phyloP scores from a whole-genome alignment of 2,888 invertebrate genomes.

The Cotesia congregata region DNA sequence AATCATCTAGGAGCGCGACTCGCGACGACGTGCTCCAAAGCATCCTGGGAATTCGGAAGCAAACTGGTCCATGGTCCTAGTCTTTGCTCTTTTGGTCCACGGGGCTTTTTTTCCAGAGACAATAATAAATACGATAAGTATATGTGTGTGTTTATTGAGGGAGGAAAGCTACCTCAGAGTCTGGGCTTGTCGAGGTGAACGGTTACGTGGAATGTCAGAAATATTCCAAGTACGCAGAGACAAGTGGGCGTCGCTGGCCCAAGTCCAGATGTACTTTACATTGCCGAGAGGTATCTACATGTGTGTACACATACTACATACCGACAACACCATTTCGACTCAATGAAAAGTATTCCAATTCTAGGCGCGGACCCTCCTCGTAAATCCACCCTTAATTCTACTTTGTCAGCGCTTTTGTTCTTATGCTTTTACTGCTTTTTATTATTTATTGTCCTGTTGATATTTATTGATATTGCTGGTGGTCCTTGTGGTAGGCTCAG shows the following conservation, averaged over 20 bases:
- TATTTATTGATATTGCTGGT: background rate
- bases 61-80: conserved; percentile 44
- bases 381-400: conserved; percentile 35
- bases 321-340: conserved; percentile 38
- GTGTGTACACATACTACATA: conserved; percentile 42
- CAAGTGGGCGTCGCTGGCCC: conserved; percentile 64
- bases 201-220: conserved; percentile 61
- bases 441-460: background rate
- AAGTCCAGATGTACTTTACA: conserved; percentile 62
- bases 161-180: conserved; percentile 38
- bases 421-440: background rate
- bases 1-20: conserved; percentile 52
- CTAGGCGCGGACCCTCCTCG: conserved; percentile 25
- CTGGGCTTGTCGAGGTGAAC: conserved; percentile 51
- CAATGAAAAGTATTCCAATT: conserved; percentile 59
- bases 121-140: background rate
- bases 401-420: conserved; percentile 40
- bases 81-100: background rate
- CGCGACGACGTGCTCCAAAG: conserved; percentile 54
- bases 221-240: conserved; percentile 63
- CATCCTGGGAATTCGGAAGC: conserved; percentile 63
- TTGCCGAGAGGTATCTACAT: conserved; percentile 45
- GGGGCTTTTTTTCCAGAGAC: background rate
- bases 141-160: background rate
- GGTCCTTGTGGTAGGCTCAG: no score